Evolutionary conservation across 2,797 vertebrate species (phyloP), one percentile per base, ranked within the genome.

Genomic region (Potorous gilbertii): DNA sequence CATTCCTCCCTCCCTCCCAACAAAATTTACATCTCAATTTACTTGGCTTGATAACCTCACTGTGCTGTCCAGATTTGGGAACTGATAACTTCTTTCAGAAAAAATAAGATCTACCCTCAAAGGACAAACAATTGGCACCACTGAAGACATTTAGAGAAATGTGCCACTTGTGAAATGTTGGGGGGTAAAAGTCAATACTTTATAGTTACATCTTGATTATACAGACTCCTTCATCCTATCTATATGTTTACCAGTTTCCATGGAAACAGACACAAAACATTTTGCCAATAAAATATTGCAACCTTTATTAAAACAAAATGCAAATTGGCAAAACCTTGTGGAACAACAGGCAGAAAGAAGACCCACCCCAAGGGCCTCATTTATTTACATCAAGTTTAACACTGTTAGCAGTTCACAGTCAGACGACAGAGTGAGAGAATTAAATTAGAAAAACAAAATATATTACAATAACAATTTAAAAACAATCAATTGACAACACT

Each of bases 371-470:
- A 98, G 98, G 98, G 98, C 98, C 99, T 99, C 99, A 99, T 99
- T 99, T 99, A 99, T 99, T 99, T 99, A 99, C 99, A 99, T 99
- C 99, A 99, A 99, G 99, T 99, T 99, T 99, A 99, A 99, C 99
- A 99, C 99, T 99, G 99, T 99, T 99, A 98, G 99, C 99, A 99
- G 99, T 99, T 99, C 99, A 99, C 99, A 99, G 99, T 99, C 99
- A 99, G 99, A 99, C 99, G 97, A 99, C 98, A 99, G 98, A 99
- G 99, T 99, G 99, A 99, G 99, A 98, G 97, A 99, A 99, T 99
- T 99, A 99, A 99, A 99, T 99, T 98, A 99, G 99, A 99, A 99
- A 99, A 99, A 99, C 99, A 99, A 99, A 99, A 99, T 99, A 99
- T 99, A 99, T 99, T 99, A 99, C 99, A 99, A 98, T 99, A 99